Conservation (phyloP, 2,888 invertebrate species). For the Acanthosepion pharaonis region DNA sequence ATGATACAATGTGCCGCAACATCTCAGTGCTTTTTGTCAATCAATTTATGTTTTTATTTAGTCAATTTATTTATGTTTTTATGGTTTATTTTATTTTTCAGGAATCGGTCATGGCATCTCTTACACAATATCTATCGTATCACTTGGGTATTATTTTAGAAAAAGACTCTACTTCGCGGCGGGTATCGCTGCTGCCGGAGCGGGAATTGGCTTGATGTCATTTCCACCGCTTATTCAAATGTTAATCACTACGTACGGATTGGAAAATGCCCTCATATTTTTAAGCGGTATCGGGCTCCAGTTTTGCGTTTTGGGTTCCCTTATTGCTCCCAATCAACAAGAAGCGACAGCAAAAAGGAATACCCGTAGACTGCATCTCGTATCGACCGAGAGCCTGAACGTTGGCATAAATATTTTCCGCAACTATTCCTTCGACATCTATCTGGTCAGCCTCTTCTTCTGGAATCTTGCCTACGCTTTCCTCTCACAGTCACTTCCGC, state of each 20-base stretch:
- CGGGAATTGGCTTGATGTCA: not conserved
- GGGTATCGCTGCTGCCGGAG: not conserved
- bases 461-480: slow-evolving; percentile 33
- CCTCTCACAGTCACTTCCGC: not conserved
- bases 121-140: not conserved
- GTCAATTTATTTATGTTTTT: not conserved
- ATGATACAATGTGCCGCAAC: too few relatives aligned
- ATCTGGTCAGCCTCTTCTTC: not conserved
- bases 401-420: not conserved
- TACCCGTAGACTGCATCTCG: too few relatives aligned
- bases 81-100: not conserved
- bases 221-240: not conserved
- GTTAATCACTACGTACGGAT: not conserved
- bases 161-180: slow-evolving; percentile 39
- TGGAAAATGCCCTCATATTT: not conserved
- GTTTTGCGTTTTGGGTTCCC: not conserved
- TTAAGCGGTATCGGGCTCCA: not conserved
- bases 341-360: not conserved
- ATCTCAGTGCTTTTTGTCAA: too few relatives aligned
- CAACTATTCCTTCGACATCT: not conserved
- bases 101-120: not conserved
- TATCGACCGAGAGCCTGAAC: not conserved
- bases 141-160: slow-evolving; percentile 39
- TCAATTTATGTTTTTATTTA: not conserved
- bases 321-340: not conserved